Base-by-base conservation (phyloP, 1,140 invertebrate species). In the Drosophila pallidifrons region DNA sequence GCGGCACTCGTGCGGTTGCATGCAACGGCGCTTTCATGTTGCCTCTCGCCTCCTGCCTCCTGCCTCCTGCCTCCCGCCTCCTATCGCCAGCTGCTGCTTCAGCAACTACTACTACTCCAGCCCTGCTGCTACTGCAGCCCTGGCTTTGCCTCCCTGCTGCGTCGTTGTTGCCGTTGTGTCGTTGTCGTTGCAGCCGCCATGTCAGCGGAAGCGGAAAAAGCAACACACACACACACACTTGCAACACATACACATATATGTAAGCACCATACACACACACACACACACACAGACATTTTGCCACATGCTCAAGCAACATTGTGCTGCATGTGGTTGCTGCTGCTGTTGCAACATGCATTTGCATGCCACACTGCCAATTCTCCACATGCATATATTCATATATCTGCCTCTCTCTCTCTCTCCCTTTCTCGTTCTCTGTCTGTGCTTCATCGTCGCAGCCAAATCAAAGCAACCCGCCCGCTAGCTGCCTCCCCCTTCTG, bases 131-230 rank as follows among this genome's bases (percentile, higher is more conserved):
- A 1, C 46, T 49, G 8, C 47, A 11, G 16, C 20, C 10, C 4
- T 11, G 16, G 13, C 15, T 49, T 16, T 6, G 5, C 46, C 46
- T 49, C 20, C 46, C 5, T 49, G 6, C 46, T 49, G 35, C 46
- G 20, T 52, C 41, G 47, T 10, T 46, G 6, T 51, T 13, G 54
- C 41, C 38, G 11, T 38, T 25, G 32, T 52, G 61, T 47, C 49
- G 74, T 51, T 49, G 69, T 69, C 61, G 74, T 47, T 68, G 76
- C 65, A 69, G 67, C 75, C 79, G 75, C 82, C 87, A 86, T 91
- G 87, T 87, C 87, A 90, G 73, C 87, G 87, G 87, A 90, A 91
- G 82, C 80, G 87, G 87, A 91, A 91, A 76, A 88, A 79, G 81
- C 80, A 79, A 87, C 82, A 77, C 77, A 90, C 86, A 82, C 35